Percentiles rank a stretch among this genome's conserved stretches.
Conservation (phyloP, 2,888 invertebrate species). For the Heliothis peltigera region DNA sequence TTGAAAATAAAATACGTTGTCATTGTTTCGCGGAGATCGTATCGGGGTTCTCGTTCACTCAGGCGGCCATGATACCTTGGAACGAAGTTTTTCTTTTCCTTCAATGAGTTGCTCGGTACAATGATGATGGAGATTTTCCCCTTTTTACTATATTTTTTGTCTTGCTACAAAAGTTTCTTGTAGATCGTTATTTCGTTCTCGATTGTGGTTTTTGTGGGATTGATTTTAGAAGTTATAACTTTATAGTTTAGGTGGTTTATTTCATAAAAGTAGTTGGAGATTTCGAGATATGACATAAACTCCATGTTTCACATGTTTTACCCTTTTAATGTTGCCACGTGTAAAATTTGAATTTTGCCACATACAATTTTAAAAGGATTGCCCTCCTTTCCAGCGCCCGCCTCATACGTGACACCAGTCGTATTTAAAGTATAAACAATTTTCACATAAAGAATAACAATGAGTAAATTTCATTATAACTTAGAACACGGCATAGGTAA, state of each 20-base stretch:
- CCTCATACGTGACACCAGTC: background rate
- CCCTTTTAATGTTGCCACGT: background rate
- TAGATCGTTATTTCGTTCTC: constrained; percentile 27
- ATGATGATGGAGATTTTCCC: constrained; percentile 31
- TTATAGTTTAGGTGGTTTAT: too few species aligned
- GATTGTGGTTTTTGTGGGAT: constrained; percentile 20
- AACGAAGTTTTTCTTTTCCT: constrained; percentile 27
- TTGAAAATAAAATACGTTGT: constrained; percentile 30
- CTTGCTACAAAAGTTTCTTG: background rate
- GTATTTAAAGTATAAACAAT: constrained; percentile 8
- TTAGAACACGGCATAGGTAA: constrained; percentile 46
- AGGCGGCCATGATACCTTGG: constrained; percentile 30
- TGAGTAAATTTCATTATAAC: constrained; percentile 52
- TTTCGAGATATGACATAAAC: too few species aligned
- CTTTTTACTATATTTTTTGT: constrained; percentile 25
- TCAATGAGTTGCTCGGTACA: constrained; percentile 39
- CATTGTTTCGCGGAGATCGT: constrained; percentile 46
- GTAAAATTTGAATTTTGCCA: background rate
- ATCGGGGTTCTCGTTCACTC: constrained; percentile 19
- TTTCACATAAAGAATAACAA: constrained; percentile 48
- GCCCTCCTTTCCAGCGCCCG: background rate
- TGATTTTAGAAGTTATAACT: constrained; percentile 17
- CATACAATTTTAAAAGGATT: background rate
- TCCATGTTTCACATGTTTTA: background rate
- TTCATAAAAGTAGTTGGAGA: background rate